These are phyloP conservation scores for Benitochromis conjunctus DNA, from an alignment of 2,113 vertebrate genomes.

Conservation along the genomic window DNA sequence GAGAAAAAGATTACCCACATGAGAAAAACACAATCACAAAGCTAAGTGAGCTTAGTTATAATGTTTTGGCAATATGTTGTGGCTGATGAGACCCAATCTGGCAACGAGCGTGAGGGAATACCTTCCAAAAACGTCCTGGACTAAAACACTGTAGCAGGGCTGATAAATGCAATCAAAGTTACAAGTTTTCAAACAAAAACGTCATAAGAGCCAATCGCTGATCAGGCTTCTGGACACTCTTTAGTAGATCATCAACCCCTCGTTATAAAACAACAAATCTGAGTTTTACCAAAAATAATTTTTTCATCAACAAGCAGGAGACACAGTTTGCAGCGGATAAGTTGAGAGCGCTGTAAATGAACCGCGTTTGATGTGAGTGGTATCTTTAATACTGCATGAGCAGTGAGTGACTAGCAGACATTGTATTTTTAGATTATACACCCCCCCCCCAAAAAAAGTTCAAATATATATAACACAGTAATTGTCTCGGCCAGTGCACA, in stretches of 20 bases:
- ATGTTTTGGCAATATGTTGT: not conserved
- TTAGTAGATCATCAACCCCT: not conserved
- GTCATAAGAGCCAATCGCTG: fast-evolving
- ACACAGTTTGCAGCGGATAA: not conserved
- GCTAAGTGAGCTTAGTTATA: not conserved
- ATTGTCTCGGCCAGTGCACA: not conserved
- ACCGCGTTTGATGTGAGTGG: not conserved
- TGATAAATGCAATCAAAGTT: not conserved
- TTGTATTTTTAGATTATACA: constrained; percentile 19
- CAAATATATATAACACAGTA: not conserved
- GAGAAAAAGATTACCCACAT: not conserved
- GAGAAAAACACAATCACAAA: not conserved
- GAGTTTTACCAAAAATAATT: not conserved
- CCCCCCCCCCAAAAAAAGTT: not conserved
- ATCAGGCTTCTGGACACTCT: not conserved
- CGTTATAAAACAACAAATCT: not conserved
- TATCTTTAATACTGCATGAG: constrained; percentile 46
- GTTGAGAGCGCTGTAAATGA: not conserved
- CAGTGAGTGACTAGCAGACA: not conserved
- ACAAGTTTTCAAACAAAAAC: not conserved
- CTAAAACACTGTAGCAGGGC: not conserved
- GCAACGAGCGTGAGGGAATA: not conserved
- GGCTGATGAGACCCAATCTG: not conserved
- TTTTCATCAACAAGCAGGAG: not conserved
- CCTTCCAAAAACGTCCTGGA: not conserved